phyloP scores from a whole-genome alignment of 2,113 vertebrate species.

The Stictonetta naevosa region DNA sequence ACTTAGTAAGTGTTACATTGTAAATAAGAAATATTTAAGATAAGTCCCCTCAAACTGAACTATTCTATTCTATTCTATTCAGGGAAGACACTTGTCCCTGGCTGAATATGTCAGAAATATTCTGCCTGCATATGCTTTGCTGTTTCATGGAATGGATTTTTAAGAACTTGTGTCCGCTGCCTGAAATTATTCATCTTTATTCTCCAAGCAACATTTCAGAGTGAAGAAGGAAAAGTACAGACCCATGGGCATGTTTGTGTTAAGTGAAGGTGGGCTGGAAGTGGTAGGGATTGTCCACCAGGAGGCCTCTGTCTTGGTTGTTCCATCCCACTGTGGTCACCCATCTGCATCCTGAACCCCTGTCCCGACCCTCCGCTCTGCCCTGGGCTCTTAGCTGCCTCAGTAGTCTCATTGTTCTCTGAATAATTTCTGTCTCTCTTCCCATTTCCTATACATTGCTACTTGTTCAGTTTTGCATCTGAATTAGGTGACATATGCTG shows the following conservation, averaged over 20 bases:
- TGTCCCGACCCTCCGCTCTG: not conserved
- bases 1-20: not conserved
- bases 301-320: not conserved
- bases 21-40: not conserved
- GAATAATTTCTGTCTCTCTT: not conserved
- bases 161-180: not conserved
- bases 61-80: too few relatives aligned
- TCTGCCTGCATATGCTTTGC: not conserved
- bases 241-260: not conserved
- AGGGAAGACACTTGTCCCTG: not conserved
- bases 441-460: not conserved
- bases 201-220: not conserved
- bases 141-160: not conserved
- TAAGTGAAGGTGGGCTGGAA: not conserved
- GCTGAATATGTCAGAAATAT: not conserved
- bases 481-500: not conserved
- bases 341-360: not conserved
- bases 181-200: not conserved
- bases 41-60: too few relatives aligned
- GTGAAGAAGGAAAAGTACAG: not conserved
- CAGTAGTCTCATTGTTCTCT: not conserved
- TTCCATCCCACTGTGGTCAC: not conserved
- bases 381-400: not conserved
- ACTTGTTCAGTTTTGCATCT: not conserved
- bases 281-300: not conserved